Percentiles rank a stretch among this genome's conserved stretches.
Evolutionary conservation across 2,888 invertebrate species (phyloP).

Genomic region (Crematogaster levior): DNA sequence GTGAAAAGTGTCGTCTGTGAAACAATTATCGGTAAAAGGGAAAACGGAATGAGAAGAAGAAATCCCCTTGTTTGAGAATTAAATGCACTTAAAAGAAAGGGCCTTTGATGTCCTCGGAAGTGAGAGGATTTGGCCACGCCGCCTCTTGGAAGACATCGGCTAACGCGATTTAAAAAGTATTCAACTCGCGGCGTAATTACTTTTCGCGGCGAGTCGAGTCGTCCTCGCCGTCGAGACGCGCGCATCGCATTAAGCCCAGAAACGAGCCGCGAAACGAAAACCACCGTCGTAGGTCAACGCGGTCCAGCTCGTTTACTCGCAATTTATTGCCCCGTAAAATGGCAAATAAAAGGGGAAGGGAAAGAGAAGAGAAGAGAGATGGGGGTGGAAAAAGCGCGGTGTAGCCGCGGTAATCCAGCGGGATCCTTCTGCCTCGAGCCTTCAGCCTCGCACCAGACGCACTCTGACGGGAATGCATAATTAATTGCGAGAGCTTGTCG

Average conservation of each 20-base stretch:
- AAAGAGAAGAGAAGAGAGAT: neutral
- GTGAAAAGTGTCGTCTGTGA: neutral
- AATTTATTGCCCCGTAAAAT: conserved; percentile 61
- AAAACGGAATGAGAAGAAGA: neutral
- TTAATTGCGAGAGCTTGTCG: conserved; percentile 41
- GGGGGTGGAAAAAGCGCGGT: conserved; percentile 13
- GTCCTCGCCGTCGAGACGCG: conserved; percentile 36
- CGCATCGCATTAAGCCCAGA: conserved; percentile 56
- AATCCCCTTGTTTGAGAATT: conserved; percentile 25
- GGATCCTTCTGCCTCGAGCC: conserved; percentile 31
- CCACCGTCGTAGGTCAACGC: conserved; percentile 54
- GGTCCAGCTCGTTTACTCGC: conserved; percentile 56
- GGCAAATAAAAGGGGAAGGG: conserved; percentile 9
- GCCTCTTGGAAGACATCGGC: conserved; percentile 29
- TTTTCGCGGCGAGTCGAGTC: conserved; percentile 30
- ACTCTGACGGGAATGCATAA: conserved; percentile 45
- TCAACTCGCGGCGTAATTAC: conserved; percentile 57
- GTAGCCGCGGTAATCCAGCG: conserved; percentile 43
- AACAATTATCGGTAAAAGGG: neutral
- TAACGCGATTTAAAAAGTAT: conserved; percentile 61
- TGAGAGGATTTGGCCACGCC: conserved; percentile 7
- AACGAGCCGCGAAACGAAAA: conserved; percentile 59
- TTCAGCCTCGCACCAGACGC: neutral
- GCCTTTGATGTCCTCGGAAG: conserved; percentile 42
- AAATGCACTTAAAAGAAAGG: conserved; percentile 21